A percentile compares a stretch with the other conserved stretches of the same genome.
phyloP scores from a whole-genome alignment of 2,797 vertebrate genomes.

The Crypturellus tataupa region DNA sequence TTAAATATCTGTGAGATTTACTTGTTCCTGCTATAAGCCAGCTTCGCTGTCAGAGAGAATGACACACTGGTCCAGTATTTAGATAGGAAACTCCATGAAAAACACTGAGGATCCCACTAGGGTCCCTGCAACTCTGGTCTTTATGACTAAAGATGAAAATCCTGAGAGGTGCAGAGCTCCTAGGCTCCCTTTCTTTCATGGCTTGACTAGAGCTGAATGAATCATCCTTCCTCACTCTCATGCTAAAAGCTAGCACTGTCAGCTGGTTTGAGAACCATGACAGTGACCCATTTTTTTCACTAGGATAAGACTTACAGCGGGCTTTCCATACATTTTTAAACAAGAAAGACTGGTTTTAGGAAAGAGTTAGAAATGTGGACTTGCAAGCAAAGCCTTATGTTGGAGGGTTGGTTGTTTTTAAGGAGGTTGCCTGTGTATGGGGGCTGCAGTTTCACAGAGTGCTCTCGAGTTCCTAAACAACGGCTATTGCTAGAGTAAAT shows the following conservation, averaged over 20 bases:
- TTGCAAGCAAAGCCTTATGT: background rate
- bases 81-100: background rate
- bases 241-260: background rate
- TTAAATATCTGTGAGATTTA: background rate
- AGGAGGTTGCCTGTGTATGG: background rate
- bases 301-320: background rate
- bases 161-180: background rate
- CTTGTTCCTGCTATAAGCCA: background rate
- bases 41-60: background rate
- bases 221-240: background rate
- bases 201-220: background rate
- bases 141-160: background rate
- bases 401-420: background rate
- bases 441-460: background rate
- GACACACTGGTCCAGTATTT: background rate
- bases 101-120: background rate
- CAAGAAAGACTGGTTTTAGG: fast-evolving
- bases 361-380: background rate
- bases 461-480: background rate
- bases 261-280: background rate
- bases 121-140: background rate
- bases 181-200: background rate
- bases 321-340: background rate
- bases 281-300: background rate
- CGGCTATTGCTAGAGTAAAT: background rate